Percentiles rank a stretch among this genome's conserved stretches.
These are phyloP conservation scores for Phalloptychus januarius DNA, from an alignment of 2,797 vertebrate genomes.

Conservation along the genomic window DNA sequence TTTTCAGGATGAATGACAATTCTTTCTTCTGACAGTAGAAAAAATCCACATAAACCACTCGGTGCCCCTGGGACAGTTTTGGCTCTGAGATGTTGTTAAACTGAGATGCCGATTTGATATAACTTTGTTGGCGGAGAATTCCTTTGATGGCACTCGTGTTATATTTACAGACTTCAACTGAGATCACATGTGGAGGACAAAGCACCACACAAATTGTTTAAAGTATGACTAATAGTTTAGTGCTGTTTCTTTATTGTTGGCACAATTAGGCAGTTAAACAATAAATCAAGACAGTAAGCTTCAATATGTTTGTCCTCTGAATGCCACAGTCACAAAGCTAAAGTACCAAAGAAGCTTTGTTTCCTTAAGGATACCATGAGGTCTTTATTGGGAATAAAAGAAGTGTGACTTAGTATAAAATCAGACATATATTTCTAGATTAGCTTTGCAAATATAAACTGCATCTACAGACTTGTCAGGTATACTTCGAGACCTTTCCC, in stretches of 20 bases:
- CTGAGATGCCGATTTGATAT: constrained; percentile 68
- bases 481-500: constrained; percentile 12
- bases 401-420: constrained; percentile 69
- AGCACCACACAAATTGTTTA: constrained; percentile 19
- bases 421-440: constrained; percentile 47
- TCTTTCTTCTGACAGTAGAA: not conserved
- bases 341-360: not conserved
- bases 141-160: constrained; percentile 63
- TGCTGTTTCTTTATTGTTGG: not conserved
- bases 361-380: constrained; percentile 28
- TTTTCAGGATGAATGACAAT: constrained; percentile 1
- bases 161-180: constrained; percentile 74
- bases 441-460: constrained; percentile 53
- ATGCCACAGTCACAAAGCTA: not conserved
- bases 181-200: constrained; percentile 49
- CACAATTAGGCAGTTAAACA: not conserved
- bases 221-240: constrained; percentile 32
- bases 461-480: constrained; percentile 30
- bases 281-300: not conserved
- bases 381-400: constrained; percentile 81
- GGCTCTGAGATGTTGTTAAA: constrained; percentile 73
- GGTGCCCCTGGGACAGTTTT: constrained; percentile 57
- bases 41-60: not conserved
- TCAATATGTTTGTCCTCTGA: constrained; percentile 18
- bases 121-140: constrained; percentile 64